A percentile compares a stretch with the other conserved stretches of the same genome.
Conservation (phyloP, 2,888 invertebrate species). For the Lottia gigantea region DNA sequence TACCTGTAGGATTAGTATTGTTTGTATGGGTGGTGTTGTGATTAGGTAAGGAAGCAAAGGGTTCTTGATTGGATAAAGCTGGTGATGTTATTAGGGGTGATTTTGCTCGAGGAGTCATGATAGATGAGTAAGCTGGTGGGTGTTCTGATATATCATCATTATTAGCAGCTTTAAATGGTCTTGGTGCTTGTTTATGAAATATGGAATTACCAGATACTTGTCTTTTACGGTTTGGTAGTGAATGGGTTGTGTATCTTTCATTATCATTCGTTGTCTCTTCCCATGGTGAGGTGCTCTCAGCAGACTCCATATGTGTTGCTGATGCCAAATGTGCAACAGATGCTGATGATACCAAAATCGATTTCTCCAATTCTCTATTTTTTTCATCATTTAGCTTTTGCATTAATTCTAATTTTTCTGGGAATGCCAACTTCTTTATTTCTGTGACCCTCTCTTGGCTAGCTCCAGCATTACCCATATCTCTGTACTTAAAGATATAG, state of each 20-base stretch:
- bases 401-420: constrained; percentile 3
- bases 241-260: not conserved
- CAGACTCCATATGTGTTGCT: not conserved
- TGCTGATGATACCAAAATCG: not conserved
- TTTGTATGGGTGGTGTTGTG: not conserved
- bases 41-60: not conserved
- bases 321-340: not conserved
- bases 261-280: too few species aligned
- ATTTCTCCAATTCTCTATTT: not conserved
- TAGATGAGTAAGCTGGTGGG: constrained; percentile 1
- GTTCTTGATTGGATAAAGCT: not conserved
- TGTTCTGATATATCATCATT: not conserved
- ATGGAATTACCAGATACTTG: not conserved
- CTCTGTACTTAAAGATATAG: constrained; percentile 1
- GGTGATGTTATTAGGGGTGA: not conserved
- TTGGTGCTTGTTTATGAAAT: not conserved
- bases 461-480: not conserved
- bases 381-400: not conserved
- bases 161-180: not conserved
- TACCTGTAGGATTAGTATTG: not conserved
- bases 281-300: not conserved
- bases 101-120: not conserved
- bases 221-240: not conserved
- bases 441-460: too few species aligned
- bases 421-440: not conserved